Evolutionary conservation across 2,797 vertebrate species (phyloP).

Genomic region (Myioborus miniatus): DNA sequence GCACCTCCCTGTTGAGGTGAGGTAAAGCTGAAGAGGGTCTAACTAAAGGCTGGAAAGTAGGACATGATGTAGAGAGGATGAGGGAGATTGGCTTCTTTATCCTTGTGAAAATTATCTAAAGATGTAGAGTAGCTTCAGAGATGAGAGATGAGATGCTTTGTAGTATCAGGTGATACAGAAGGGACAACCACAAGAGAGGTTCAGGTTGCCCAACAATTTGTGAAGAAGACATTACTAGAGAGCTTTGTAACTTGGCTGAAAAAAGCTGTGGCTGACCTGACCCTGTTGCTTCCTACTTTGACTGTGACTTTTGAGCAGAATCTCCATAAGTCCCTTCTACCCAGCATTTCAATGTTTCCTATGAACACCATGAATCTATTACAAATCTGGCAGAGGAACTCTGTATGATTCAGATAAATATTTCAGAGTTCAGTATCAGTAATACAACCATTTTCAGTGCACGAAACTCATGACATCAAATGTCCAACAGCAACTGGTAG

Average conservation of each 20-base stretch:
- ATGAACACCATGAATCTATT: not conserved
- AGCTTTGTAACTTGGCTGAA: not conserved
- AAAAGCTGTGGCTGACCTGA: not conserved
- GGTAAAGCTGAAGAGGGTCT: not conserved
- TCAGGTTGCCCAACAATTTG: not conserved
- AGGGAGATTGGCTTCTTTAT: not conserved
- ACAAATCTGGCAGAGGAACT: not conserved
- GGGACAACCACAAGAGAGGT: not conserved
- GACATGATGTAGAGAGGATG: not conserved
- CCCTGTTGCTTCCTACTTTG: not conserved
- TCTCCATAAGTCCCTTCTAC: not conserved
- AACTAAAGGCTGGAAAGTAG: not conserved
- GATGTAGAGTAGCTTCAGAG: not conserved
- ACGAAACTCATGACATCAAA: not conserved
- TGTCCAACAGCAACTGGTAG: not conserved
- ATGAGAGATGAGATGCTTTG: not conserved
- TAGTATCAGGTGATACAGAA: not conserved
- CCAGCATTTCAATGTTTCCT: not conserved
- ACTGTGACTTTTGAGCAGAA: not conserved
- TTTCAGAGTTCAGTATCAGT: not conserved
- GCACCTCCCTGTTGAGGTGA: not conserved
- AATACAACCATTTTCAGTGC: not conserved
- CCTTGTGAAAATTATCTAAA: not conserved
- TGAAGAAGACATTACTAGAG: not conserved
- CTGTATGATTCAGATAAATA: not conserved